phyloP scores from a whole-genome alignment of 2,797 vertebrate species.

The Rousettus madagascariensis region DNA sequence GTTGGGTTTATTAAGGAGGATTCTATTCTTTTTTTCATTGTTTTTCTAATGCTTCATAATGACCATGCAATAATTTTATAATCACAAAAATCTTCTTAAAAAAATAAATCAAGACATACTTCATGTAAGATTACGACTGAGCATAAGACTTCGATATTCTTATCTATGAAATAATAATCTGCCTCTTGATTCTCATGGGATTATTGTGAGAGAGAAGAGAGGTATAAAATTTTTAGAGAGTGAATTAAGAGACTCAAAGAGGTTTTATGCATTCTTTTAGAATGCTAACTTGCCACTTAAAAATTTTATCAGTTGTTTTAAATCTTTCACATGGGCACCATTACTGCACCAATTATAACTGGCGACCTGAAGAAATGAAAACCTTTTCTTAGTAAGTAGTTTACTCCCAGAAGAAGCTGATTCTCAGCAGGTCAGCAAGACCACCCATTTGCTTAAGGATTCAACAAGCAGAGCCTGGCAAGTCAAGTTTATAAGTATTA shows the following conservation, averaged over 20 bases:
- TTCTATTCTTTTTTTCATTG: neutral
- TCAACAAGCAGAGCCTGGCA: neutral
- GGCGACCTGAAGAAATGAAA: neutral
- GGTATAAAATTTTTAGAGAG: neutral
- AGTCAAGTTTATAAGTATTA: conserved; percentile 7
- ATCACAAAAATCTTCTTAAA: neutral
- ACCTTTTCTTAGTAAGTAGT: neutral
- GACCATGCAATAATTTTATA: neutral
- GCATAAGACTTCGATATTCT: neutral
- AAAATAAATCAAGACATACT: neutral
- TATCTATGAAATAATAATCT: neutral
- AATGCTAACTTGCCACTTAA: neutral
- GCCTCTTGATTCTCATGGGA: neutral
- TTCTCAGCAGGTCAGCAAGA: neutral
- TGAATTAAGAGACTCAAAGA: neutral
- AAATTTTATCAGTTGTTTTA: conserved; percentile 5
- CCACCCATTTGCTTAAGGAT: neutral
- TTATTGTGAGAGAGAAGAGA: neutral
- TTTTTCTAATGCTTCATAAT: neutral
- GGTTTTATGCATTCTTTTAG: neutral
- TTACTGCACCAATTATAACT: neutral
- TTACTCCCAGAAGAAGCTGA: neutral
- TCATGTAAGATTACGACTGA: neutral
- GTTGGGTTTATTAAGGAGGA: neutral
- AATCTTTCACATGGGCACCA: neutral